Conservation (phyloP, 2,113 vertebrate species). For the Seriola aureovittata region DNA sequence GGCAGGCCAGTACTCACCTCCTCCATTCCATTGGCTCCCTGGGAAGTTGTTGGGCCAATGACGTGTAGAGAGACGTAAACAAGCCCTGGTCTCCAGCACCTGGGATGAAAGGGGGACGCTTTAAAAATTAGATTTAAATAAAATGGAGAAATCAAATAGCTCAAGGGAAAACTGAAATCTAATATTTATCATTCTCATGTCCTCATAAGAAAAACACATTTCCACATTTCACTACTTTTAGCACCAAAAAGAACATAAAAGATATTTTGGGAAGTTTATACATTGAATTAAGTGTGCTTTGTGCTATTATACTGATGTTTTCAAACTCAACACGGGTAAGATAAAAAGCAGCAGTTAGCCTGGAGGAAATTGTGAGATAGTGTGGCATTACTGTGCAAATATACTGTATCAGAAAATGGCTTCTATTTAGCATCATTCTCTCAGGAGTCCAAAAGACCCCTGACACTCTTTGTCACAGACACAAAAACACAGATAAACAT, state of each 20-base stretch:
- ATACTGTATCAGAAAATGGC: too few species aligned
- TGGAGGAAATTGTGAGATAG: not conserved
- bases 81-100: conserved; percentile 96
- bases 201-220: not conserved
- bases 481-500: not conserved
- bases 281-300: not conserved
- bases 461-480: too few species aligned
- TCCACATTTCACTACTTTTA: not conserved
- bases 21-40: conserved; percentile 98
- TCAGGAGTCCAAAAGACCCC: too few species aligned
- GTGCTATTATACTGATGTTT: too few species aligned
- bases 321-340: too few species aligned
- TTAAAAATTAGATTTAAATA: not conserved
- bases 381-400: not conserved
- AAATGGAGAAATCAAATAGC: not conserved
- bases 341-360: not conserved
- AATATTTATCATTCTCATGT: not conserved
- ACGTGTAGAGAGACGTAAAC: conserved; percentile 92
- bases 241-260: too few species aligned
- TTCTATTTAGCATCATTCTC: too few species aligned
- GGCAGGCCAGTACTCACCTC: conserved; percentile 82
- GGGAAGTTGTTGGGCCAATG: conserved; percentile 94
- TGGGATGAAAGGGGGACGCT: conserved; percentile 53
- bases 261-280: not conserved
- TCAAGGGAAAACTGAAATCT: not conserved